A percentile compares a stretch with the other conserved stretches of the same genome.
Evolutionary conservation across 2,888 invertebrate genomes (phyloP).

Genomic region (Leuctra nigra): DNA sequence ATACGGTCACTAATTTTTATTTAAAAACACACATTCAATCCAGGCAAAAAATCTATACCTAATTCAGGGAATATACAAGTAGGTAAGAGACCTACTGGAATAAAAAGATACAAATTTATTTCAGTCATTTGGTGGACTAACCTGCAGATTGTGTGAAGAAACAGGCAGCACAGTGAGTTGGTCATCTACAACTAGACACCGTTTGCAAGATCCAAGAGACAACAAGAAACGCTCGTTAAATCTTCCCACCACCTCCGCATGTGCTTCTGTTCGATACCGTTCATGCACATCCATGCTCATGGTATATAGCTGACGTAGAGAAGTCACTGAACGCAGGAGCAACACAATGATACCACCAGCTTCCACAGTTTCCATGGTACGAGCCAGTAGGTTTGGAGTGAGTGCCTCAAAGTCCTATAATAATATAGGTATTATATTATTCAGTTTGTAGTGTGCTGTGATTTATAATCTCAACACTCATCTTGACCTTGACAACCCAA

Average conservation of each 20-base stretch:
- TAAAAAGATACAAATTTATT: too few relatives aligned
- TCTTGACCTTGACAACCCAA: too few relatives aligned
- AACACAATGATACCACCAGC: constrained; percentile 92
- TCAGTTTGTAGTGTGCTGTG: neutral
- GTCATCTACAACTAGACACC: constrained; percentile 92
- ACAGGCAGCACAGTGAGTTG: constrained; percentile 86
- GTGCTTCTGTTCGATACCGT: constrained; percentile 90
- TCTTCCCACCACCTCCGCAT: constrained; percentile 82
- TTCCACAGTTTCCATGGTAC: constrained; percentile 97
- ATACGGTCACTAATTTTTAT: too few relatives aligned
- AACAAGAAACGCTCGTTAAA: constrained; percentile 96
- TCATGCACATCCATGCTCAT: constrained; percentile 99
- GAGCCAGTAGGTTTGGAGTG: constrained; percentile 92
- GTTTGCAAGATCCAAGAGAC: constrained; percentile 78
- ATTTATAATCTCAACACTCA: neutral
- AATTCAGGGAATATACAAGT: too few relatives aligned
- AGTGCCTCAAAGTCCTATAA: constrained; percentile 90
- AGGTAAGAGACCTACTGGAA: too few relatives aligned
- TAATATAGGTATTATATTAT: neutral
- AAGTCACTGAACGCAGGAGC: constrained; percentile 75
- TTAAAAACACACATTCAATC: too few relatives aligned
- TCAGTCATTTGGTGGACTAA: too few relatives aligned
- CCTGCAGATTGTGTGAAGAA: constrained; percentile 78
- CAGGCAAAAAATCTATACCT: too few relatives aligned
- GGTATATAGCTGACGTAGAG: constrained; percentile 89